Percentiles rank a stretch among this genome's conserved stretches.
These are phyloP conservation scores for Lamellibrachia satsuma DNA, from an alignment of 2,888 invertebrate species.

Conservation along the genomic window DNA sequence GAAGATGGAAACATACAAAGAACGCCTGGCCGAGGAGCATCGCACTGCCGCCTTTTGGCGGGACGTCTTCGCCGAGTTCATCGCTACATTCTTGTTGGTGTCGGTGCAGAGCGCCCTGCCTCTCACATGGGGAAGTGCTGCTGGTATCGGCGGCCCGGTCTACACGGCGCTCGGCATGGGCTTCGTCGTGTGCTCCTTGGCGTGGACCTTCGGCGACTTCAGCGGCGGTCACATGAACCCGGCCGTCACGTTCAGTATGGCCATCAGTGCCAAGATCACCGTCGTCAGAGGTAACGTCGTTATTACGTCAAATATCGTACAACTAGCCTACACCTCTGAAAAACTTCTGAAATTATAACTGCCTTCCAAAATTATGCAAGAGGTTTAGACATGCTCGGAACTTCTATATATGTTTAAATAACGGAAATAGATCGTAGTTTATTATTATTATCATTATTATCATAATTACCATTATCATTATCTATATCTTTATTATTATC, in stretches of 20 bases:
- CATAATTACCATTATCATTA: no score
- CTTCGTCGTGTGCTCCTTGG: constrained; percentile 33
- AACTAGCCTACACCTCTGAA: not conserved
- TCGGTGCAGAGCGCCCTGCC: constrained; percentile 31
- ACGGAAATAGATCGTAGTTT: no score
- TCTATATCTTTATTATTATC: no score
- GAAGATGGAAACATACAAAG: not conserved
- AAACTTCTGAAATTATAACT: no score
- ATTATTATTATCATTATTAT: no score
- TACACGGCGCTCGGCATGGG: constrained; percentile 32
- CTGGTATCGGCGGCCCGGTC: not conserved
- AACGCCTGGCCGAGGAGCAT: not conserved
- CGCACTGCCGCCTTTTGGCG: constrained; percentile 27
- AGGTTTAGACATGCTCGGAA: no score
- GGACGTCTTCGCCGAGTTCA: constrained; percentile 32
- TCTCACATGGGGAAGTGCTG: constrained; percentile 26
- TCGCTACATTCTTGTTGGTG: constrained; percentile 36
- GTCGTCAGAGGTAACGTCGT: constrained; percentile 28
- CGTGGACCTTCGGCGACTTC: constrained; percentile 32
- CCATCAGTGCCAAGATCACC: constrained; percentile 29
- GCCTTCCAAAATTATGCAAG: no score
- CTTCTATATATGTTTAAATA: no score
- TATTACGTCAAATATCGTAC: not conserved
- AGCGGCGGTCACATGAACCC: constrained; percentile 38
- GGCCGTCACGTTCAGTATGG: constrained; percentile 33